Evolutionary conservation across 2,888 invertebrate species (phyloP).

Genomic region (Dyspetes luteomarginatus): DNA sequence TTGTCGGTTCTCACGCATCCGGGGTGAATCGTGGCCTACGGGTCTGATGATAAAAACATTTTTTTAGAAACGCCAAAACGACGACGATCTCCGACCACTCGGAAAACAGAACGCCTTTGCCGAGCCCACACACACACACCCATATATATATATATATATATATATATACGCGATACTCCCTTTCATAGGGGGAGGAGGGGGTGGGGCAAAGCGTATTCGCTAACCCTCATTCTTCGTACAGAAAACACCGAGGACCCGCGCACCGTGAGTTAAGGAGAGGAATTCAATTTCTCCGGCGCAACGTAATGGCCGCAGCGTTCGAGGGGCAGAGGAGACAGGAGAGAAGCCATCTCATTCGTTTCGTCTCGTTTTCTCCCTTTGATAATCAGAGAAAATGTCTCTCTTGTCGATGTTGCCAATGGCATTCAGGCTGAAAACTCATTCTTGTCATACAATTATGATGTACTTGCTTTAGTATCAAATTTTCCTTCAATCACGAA

Average conservation of each 20-base stretch:
- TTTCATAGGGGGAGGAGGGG: neutral
- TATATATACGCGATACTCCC: neutral
- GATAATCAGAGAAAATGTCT: conserved; percentile 38
- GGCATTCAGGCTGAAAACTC: neutral
- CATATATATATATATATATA: too few relatives aligned
- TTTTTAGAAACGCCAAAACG: conserved; percentile 29
- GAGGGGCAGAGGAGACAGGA: conserved; percentile 6
- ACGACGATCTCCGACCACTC: conserved; percentile 19
- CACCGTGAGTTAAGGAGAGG: conserved; percentile 58
- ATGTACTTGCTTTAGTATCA: neutral
- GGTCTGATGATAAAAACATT: conserved; percentile 46
- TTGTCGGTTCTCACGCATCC: neutral
- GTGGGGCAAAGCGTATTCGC: neutral
- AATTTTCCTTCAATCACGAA: conserved; percentile 1
- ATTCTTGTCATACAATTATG: neutral
- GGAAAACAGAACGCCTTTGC: conserved; percentile 8
- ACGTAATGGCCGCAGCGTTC: conserved; percentile 10
- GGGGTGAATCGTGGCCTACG: conserved; percentile 1
- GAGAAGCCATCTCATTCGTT: conserved; percentile 33
- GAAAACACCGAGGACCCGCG: conserved; percentile 20
- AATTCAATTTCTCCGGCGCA: conserved; percentile 66
- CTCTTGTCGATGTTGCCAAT: neutral
- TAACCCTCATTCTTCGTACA: conserved; percentile 23
- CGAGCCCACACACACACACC: too few relatives aligned
- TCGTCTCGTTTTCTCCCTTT: conserved; percentile 47